Conservation (phyloP, 2,113 vertebrate species). For the Passerina amoena region DNA sequence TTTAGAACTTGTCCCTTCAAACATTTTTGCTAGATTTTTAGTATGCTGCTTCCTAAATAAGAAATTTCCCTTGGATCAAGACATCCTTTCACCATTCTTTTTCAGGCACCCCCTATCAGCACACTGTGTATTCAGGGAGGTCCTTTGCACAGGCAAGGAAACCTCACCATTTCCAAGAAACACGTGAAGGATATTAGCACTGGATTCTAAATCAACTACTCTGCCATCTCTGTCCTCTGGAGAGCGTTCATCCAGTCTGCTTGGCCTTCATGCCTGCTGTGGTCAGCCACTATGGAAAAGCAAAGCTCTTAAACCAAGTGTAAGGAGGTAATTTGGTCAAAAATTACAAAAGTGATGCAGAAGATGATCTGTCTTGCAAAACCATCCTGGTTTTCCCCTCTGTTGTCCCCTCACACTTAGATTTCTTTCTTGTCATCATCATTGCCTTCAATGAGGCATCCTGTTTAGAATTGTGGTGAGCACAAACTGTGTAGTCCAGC, state of each 20-base stretch:
- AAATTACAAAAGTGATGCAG: rapidly evolving
- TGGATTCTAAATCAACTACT: background rate
- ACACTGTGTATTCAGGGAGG: background rate
- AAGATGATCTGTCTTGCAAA: background rate
- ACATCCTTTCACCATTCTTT: background rate
- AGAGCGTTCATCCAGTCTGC: background rate
- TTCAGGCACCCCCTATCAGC: background rate
- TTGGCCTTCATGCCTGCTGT: background rate
- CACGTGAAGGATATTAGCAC: rapidly evolving
- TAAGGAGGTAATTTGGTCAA: background rate
- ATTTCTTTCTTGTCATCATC: background rate
- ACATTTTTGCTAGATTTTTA: background rate
- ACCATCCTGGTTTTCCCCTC: rapidly evolving
- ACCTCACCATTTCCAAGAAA: background rate
- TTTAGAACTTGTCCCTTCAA: background rate
- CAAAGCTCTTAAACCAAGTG: background rate
- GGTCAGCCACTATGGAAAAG: rapidly evolving
- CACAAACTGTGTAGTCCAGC: background rate
- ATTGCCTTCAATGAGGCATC: background rate
- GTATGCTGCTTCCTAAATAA: background rate
- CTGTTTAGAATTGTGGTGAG: background rate
- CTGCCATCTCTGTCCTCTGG: background rate
- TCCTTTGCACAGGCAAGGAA: background rate
- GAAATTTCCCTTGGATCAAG: background rate
- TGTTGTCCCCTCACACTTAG: background rate